These are phyloP conservation scores for Microplitis mediator DNA, from an alignment of 1,140 invertebrate genomes.

Conservation along the genomic window DNA sequence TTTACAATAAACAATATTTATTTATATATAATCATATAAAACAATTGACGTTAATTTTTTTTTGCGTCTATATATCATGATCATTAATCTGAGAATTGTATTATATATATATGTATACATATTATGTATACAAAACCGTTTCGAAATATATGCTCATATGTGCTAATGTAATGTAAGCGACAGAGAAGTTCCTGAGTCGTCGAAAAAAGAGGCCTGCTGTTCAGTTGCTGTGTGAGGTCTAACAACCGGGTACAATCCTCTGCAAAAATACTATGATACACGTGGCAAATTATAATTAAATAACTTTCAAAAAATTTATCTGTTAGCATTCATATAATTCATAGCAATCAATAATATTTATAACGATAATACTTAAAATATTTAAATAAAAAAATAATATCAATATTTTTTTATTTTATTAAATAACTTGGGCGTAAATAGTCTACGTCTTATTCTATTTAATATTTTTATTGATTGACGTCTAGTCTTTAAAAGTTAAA, in stretches of 20 bases:
- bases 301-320: not conserved
- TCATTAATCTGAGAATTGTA: not conserved
- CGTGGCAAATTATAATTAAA: not conserved
- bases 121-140: too few relatives aligned
- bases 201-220: constrained; percentile 16
- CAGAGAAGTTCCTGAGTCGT: not conserved
- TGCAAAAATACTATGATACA: not conserved
- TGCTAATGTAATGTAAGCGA: not conserved
- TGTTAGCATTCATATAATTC: too few relatives aligned
- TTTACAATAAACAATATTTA: not conserved
- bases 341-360: too few relatives aligned
- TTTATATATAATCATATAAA: not conserved
- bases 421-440: not conserved
- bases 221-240: constrained; percentile 10
- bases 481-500: not conserved
- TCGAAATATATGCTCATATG: not conserved
- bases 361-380: too few relatives aligned
- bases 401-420: not conserved
- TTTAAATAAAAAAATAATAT: too few relatives aligned
- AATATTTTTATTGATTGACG: not conserved
- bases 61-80: too few relatives aligned
- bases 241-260: not conserved
- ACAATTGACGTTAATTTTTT: too few relatives aligned
- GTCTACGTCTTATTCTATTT: not conserved
- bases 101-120: not conserved